Conservation (phyloP, 1,140 invertebrate species). For the Uloborus diversus region DNA sequence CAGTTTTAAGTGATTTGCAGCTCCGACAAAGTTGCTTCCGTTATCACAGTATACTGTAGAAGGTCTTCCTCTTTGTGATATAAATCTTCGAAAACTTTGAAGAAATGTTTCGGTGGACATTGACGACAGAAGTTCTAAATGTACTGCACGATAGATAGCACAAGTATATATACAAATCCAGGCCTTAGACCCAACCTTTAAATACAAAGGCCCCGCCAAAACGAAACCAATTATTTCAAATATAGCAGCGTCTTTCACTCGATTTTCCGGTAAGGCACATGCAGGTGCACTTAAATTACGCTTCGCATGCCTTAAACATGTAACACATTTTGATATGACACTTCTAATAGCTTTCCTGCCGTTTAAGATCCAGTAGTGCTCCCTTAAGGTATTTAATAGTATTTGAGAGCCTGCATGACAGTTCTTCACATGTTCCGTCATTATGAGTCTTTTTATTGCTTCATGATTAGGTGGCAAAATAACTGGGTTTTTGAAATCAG, state of each 20-base stretch:
- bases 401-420: neutral
- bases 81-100: conserved; percentile 18
- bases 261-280: neutral
- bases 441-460: neutral
- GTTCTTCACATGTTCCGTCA: neutral
- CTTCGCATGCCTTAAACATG: conserved; percentile 4
- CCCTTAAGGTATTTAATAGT: neutral
- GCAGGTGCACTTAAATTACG: neutral
- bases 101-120: neutral
- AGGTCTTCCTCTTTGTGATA: conserved; percentile 28
- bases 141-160: conserved; percentile 65
- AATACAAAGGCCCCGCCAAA: conserved; percentile 56
- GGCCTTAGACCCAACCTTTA: conserved; percentile 62
- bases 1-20: conserved; percentile 13
- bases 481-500: neutral
- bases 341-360: neutral
- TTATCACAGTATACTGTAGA: conserved; percentile 52
- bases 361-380: conserved; percentile 15
- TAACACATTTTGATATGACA: neutral
- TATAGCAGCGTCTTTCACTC: neutral
- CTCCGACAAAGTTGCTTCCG: conserved; percentile 30
- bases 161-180: conserved; percentile 67
- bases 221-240: conserved; percentile 8
- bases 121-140: conserved; percentile 57
- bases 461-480: conserved; percentile 2